Conservation (phyloP, 2,888 invertebrate genomes). For the Cantharis lateralis region DNA sequence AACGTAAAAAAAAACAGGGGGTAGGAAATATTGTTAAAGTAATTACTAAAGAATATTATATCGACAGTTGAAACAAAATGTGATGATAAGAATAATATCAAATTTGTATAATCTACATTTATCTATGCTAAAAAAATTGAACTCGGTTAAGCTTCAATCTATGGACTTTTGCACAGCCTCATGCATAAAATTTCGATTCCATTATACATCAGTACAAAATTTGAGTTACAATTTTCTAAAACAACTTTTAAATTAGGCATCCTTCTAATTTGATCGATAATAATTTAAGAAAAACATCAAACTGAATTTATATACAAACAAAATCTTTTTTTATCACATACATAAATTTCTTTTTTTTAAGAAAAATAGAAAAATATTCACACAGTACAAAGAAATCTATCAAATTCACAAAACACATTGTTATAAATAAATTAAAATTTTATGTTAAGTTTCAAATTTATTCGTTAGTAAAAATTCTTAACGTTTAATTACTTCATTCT, state of each 20-base stretch:
- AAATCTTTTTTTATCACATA: neutral
- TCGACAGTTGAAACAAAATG: neutral
- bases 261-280: neutral
- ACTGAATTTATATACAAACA: neutral
- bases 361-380: constrained; percentile 4
- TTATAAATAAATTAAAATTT: neutral
- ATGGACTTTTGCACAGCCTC: neutral
- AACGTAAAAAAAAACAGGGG: neutral
- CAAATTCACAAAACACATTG: constrained; percentile 4
- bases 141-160: neutral
- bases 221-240: neutral
- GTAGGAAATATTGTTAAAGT: neutral
- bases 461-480: constrained; percentile 21
- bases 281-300: neutral
- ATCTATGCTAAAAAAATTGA: neutral
- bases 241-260: neutral
- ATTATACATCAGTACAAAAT: neutral
- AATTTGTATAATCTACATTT: neutral
- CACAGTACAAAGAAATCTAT: neutral
- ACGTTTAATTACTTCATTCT: constrained; percentile 11
- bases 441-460: constrained; percentile 1
- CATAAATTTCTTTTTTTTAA: neutral
- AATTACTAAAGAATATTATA: neutral
- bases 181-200: neutral
- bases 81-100: neutral